Percentiles rank a stretch among this genome's conserved stretches.
These are phyloP conservation scores for Naso thynnoides DNA, from an alignment of 2,797 vertebrate genomes.

Conservation along the genomic window DNA sequence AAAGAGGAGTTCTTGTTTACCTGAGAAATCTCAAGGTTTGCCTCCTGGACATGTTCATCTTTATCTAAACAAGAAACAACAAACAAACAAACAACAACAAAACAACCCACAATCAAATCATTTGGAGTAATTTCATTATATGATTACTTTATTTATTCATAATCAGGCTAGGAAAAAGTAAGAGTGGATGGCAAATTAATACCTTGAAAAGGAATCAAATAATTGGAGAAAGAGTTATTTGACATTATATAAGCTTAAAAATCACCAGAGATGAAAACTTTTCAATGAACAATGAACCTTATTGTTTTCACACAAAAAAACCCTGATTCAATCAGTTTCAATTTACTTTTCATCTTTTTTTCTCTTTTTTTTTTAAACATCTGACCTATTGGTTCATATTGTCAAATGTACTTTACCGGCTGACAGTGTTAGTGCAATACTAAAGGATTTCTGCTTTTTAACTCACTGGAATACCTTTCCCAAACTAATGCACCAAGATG, in stretches of 20 bases:
- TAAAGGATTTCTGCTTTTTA: background rate
- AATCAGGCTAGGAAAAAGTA: background rate
- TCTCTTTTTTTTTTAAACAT: background rate
- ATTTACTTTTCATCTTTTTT: background rate
- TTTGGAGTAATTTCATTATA: background rate
- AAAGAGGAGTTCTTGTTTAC: conserved; percentile 55
- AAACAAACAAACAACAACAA: background rate
- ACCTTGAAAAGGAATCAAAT: background rate
- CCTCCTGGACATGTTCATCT: conserved; percentile 64
- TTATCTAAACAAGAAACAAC: conserved; percentile 49
- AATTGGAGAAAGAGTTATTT: background rate
- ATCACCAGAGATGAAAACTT: background rate
- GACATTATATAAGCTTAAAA: background rate
- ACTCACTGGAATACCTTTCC: background rate
- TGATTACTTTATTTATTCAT: background rate
- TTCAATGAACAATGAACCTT: background rate
- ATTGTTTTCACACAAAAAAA: background rate
- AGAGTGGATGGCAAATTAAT: background rate
- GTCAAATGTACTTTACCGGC: no score
- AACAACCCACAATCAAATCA: no score
- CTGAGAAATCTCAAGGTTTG: conserved; percentile 74
- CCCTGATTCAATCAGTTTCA: background rate
- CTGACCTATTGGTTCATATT: background rate
- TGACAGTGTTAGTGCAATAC: background rate
- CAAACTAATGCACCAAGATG: no score